Base-by-base conservation (phyloP, 1,140 invertebrate species). In the Micrasema minimum region DNA sequence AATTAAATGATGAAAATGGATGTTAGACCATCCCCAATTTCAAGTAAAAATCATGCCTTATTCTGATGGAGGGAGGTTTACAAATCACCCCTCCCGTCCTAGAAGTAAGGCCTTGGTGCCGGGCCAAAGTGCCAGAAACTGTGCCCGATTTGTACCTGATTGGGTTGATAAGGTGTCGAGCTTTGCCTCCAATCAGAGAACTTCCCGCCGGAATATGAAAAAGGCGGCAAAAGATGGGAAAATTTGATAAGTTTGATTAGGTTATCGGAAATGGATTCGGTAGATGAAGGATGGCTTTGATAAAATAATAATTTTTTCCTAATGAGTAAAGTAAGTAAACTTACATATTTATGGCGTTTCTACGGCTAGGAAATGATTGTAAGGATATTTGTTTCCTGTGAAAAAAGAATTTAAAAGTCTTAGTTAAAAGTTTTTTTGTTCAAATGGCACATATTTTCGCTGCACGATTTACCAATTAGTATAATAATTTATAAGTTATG, bases 91-190 rank as follows among this genome's bases (percentile, higher is more conserved):
- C 11, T 26, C 51, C 10, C 20, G 51, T 55, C 51, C 51, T 35
- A 35, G 35, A 45, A 71, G 69, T 45, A 48, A 66, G 62, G 31
- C 50, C 53, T n/a, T 37, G 23, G 35, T 59, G 37, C 55, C 55
- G 55, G 37, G 35, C 51, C 26, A 14, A 59, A 59, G 55, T 59
- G 55, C 16, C 55, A 43, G 51, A 59, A 41, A 59, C 9, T 59
- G 55, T 35, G 22, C 53, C 55, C 55, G 55, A 61, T 69, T 69
- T 62, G 72, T 73, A 73, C 72, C 72, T 73, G 66, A 69, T 62
- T 48, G 59, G 61, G 48, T 64, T 51, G 71, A 73, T 73, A 73
- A 73, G 66, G 61, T 45, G 18, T 23, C 66, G 20, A 61, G 69
- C 65, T 65, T 71, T 65, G 69, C 48, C 43, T 35, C 64, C 72